A percentile compares a stretch with the other conserved stretches of the same genome.
Conservation (phyloP, 2,888 invertebrate species). For the Dryomyza anilis region DNA sequence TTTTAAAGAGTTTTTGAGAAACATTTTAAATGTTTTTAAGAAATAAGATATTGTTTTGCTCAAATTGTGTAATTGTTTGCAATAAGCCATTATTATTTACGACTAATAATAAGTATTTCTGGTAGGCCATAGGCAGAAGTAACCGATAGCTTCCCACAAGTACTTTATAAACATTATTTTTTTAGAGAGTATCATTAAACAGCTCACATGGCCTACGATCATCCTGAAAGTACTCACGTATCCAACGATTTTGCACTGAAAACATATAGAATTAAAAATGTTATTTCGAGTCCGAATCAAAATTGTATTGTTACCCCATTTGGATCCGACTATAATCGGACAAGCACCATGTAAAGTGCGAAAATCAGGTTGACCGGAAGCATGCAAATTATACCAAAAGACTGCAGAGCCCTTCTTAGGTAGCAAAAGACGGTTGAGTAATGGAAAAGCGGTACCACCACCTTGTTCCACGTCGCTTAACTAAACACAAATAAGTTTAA, state of each 20-base stretch:
- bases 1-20: too few species aligned
- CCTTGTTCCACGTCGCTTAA: conserved; percentile 96
- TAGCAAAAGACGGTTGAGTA: conserved; percentile 76
- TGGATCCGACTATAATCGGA: conserved; percentile 36
- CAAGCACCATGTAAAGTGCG: conserved; percentile 34
- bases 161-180: too few species aligned
- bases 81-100: too few species aligned
- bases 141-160: too few species aligned
- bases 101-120: too few species aligned
- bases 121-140: too few species aligned
- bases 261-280: too few species aligned
- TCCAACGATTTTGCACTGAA: conserved; percentile 84
- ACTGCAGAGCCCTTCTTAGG: conserved; percentile 58
- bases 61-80: too few species aligned
- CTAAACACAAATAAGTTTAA: too few species aligned
- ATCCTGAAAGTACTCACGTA: conserved; percentile 84
- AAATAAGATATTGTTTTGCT: too few species aligned
- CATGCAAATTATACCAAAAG: conserved; percentile 36
- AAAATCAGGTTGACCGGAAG: conserved; percentile 27
- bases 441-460: conserved; percentile 97
- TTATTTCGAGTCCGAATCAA: too few species aligned
- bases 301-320: conserved; percentile 32
- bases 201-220: conserved; percentile 68
- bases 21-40: too few species aligned
- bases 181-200: conserved; percentile 61